These are phyloP conservation scores for Andrena chrysosceles DNA, from an alignment of 2,888 invertebrate genomes.

Conservation along the genomic window DNA sequence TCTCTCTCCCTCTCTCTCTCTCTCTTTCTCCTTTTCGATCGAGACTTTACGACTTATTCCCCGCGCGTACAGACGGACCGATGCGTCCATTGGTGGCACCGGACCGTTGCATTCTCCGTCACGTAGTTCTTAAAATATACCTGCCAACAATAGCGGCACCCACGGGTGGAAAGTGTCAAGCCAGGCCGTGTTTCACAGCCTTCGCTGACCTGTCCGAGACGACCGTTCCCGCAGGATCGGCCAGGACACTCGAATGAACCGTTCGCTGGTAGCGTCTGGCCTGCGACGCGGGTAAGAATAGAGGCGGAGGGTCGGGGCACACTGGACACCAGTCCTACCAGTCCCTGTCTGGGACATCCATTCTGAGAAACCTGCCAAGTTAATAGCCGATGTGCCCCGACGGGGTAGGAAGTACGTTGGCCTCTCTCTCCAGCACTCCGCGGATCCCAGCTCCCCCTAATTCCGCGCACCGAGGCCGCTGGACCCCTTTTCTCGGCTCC, in stretches of 20 bases:
- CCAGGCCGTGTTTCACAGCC: conserved; percentile 61
- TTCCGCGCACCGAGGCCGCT: conserved; percentile 12
- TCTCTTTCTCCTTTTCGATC: conserved; percentile 13
- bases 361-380: conserved; percentile 76
- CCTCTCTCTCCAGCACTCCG: conserved; percentile 39
- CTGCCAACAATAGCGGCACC: conserved; percentile 25
- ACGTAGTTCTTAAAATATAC: conserved; percentile 13
- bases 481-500: neutral
- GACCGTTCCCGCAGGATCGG: neutral
- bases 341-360: conserved; percentile 69
- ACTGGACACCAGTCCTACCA: conserved; percentile 62
- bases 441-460: conserved; percentile 31
- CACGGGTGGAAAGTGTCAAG: conserved; percentile 38
- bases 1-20: neutral
- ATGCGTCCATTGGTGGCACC: neutral
- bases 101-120: conserved; percentile 13
- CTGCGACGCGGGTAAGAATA: conserved; percentile 53
- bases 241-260: conserved; percentile 1
- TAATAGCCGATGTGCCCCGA: conserved; percentile 71
- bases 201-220: conserved; percentile 68
- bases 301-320: conserved; percentile 56
- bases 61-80: neutral
- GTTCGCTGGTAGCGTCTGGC: conserved; percentile 19
- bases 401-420: conserved; percentile 71
- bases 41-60: conserved; percentile 13